These are phyloP conservation scores for Mechanitis messenoides DNA, from an alignment of 2,888 invertebrate genomes.

Conservation along the genomic window DNA sequence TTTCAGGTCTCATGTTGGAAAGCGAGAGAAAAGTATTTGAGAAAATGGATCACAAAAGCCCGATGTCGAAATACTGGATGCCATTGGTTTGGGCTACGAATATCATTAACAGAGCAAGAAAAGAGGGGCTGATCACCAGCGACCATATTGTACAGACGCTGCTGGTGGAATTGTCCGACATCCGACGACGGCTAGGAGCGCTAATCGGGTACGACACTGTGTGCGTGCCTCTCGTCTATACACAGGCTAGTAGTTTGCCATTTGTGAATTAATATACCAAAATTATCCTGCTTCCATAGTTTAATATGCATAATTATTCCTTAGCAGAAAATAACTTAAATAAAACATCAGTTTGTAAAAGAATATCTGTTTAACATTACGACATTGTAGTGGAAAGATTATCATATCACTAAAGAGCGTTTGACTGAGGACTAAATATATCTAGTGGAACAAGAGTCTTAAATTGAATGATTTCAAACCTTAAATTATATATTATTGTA, in stretches of 20 bases:
- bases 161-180: conserved; percentile 91
- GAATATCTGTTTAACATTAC: too few relatives aligned
- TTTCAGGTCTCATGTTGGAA: conserved; percentile 89
- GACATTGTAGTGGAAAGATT: too few relatives aligned
- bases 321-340: too few relatives aligned
- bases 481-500: too few relatives aligned
- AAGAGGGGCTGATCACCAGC: conserved; percentile 88
- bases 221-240: conserved; percentile 93
- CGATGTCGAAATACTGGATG: conserved; percentile 94
- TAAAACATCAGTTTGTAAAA: too few relatives aligned
- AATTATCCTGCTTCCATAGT: too few relatives aligned
- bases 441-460: too few relatives aligned
- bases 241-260: conserved; percentile 77
- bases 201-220: conserved; percentile 94
- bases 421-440: too few relatives aligned
- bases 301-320: too few relatives aligned
- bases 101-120: conserved; percentile 90
- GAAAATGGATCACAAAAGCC: conserved; percentile 91
- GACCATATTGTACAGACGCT: conserved; percentile 96
- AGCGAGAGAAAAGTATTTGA: conserved; percentile 94
- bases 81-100: conserved; percentile 95
- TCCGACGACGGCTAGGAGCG: conserved; percentile 87
- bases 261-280: neutral
- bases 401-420: too few relatives aligned
- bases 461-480: too few relatives aligned